Percentiles rank a stretch among this genome's conserved stretches.
Evolutionary conservation across 2,113 vertebrate genomes (phyloP).

Genomic region (Rostratula benghalensis): DNA sequence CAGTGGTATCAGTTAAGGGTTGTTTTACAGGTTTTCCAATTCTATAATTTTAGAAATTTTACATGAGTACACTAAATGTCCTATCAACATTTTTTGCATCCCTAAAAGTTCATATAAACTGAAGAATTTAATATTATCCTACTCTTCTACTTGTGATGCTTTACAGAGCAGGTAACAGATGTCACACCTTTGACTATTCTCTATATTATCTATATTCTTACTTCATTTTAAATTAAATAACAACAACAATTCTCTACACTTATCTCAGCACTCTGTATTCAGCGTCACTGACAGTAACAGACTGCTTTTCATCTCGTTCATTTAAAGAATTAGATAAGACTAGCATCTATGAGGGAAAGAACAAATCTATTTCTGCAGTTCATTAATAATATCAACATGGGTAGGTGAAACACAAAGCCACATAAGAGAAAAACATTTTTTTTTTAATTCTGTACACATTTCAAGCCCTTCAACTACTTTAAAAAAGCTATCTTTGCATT

Average conservation of each 20-base stretch:
- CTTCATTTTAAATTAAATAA: neutral
- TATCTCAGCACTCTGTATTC: neutral
- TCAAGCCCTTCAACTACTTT: neutral
- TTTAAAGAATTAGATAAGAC: neutral
- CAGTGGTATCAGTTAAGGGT: neutral
- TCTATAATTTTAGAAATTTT: neutral
- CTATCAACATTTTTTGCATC: neutral
- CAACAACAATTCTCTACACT: neutral
- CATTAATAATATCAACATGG: neutral
- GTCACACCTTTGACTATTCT: neutral
- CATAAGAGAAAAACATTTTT: neutral
- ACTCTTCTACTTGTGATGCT: neutral
- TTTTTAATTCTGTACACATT: neutral
- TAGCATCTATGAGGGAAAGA: neutral
- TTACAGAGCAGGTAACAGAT: neutral
- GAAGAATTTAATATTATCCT: neutral
- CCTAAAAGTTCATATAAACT: neutral
- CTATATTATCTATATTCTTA: neutral
- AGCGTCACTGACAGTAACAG: neutral
- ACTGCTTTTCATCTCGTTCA: neutral
- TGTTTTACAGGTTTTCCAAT: neutral
- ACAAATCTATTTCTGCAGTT: neutral
- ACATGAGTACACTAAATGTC: accelerated
- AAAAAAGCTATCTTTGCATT: neutral
- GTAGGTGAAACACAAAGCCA: neutral